Conservation (phyloP, 2,797 vertebrate genomes). For the Phylloscopus collybita region DNA sequence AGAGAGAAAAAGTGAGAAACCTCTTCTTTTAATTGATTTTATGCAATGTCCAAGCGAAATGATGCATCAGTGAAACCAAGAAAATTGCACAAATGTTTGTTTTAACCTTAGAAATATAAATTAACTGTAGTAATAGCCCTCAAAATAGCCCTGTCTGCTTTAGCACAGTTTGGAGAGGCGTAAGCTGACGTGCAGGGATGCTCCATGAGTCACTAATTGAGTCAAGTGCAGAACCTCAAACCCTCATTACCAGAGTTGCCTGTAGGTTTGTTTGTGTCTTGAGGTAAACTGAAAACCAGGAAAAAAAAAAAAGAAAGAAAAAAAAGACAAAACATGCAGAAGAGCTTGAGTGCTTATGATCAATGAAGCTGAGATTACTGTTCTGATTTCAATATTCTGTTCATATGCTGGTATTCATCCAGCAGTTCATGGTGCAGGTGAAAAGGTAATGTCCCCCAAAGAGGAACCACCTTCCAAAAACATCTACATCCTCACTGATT, state of each 20-base stretch:
- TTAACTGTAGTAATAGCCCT: not conserved
- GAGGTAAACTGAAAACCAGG: slow-evolving; percentile 11
- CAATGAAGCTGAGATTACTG: not conserved
- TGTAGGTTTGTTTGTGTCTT: not conserved
- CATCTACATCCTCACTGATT: not conserved
- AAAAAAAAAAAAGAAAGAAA: not conserved
- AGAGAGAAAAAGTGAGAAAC: not conserved
- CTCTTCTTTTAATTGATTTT: not conserved
- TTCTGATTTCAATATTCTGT: not conserved
- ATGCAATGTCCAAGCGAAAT: not conserved
- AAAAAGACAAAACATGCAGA: rapidly evolving
- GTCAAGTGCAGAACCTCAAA: slow-evolving; percentile 34
- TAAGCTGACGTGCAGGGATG: not conserved
- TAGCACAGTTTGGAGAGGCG: not conserved
- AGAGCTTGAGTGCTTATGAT: not conserved
- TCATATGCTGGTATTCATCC: not conserved
- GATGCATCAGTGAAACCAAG: not conserved
- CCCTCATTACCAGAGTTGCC: not conserved
- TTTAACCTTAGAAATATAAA: slow-evolving; percentile 3
- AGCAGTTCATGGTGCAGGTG: not conserved
- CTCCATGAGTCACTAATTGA: not conserved
- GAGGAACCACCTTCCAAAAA: not conserved
- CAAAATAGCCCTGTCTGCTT: not conserved
- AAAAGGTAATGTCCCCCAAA: not conserved
- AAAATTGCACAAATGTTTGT: not conserved